Base-by-base conservation (phyloP, 2,113 vertebrate species). In the Danionella cerebrum region DNA sequence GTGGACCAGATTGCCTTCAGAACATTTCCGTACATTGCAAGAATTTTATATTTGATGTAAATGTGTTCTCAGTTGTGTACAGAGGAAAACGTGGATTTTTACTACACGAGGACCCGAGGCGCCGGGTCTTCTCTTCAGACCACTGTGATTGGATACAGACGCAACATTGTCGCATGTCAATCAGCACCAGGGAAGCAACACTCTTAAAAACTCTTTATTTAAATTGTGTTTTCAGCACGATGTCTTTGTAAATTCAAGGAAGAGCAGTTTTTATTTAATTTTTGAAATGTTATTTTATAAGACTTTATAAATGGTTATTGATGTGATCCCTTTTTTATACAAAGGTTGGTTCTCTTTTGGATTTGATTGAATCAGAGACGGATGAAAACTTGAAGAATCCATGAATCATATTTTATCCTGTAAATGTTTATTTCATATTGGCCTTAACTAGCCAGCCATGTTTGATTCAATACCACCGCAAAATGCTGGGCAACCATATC, bases 11-110 rank as follows among this genome's bases (percentile, higher is more conserved):
- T 65, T 69, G 41, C 18, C 45, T 67, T 74, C 42, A 59, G 39
- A 52, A 66, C 24, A 29, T 45, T 62, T 58, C 50, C 60, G 33
- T 52, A 33, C 18, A 39, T 52, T 54, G 12, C 19, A 64, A n/a
- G 41, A 65, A 63, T 69, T 62, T 71, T 55, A 69, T 73, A 69
- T 78, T 62, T 66, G 77, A 51, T 68, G 25, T 73, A 19, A 70
- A 73, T 83, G 76, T 86, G 76, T 82, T 78, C 79, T 77, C 65
- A 86, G 84, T 86, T 82, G 76, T 86, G 84, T 88, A 84, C 73
- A 87, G 81, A 48, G 27, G 36, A 69, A 78, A 78, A 71, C 77
- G 68, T 79, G 71, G 47, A n/a, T 75, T 79, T 58, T 53, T 71
- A 35, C 14, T 12, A 13, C 36, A 64, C 7, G 9, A 47, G 74